phyloP scores from a whole-genome alignment of 2,113 vertebrate species.

The Mustela nigripes region DNA sequence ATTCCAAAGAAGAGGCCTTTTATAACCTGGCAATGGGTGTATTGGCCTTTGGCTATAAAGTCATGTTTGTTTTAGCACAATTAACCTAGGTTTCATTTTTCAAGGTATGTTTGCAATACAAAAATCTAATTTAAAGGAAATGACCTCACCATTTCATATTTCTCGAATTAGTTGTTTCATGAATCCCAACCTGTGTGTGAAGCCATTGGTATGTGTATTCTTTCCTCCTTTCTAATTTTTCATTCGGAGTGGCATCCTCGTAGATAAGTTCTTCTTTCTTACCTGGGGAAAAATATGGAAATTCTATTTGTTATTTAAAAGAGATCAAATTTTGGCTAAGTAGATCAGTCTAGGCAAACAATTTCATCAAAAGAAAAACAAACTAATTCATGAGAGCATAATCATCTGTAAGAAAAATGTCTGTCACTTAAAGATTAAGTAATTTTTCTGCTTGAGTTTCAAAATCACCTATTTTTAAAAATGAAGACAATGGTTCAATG shows the following conservation, averaged over 20 bases:
- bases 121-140: conserved; percentile 84
- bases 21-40: conserved; percentile 36
- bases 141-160: conserved; percentile 90
- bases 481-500: not conserved
- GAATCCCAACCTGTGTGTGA: conserved; percentile 85
- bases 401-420: conserved; percentile 7
- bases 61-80: conserved; percentile 82
- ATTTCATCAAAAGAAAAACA: not conserved
- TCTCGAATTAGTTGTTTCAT: conserved; percentile 83
- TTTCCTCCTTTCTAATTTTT: conserved; percentile 83
- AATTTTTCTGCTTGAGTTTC: conserved; percentile 47
- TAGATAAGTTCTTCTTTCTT: conserved; percentile 78
- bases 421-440: not conserved
- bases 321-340: not conserved
- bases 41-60: conserved; percentile 76
- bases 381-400: not conserved
- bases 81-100: conserved; percentile 85
- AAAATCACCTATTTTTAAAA: conserved; percentile 8
- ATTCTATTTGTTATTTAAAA: conserved; percentile 60
- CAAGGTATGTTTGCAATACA: conserved; percentile 80
- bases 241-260: conserved; percentile 65
- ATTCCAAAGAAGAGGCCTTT: conserved; percentile 39
- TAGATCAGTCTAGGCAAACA: not conserved
- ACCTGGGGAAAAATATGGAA: conserved; percentile 85
- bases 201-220: conserved; percentile 89